A percentile compares a stretch with the other conserved stretches of the same genome.
Evolutionary conservation across 2,797 vertebrate genomes (phyloP).

Genomic region (Simalia tracyae): DNA sequence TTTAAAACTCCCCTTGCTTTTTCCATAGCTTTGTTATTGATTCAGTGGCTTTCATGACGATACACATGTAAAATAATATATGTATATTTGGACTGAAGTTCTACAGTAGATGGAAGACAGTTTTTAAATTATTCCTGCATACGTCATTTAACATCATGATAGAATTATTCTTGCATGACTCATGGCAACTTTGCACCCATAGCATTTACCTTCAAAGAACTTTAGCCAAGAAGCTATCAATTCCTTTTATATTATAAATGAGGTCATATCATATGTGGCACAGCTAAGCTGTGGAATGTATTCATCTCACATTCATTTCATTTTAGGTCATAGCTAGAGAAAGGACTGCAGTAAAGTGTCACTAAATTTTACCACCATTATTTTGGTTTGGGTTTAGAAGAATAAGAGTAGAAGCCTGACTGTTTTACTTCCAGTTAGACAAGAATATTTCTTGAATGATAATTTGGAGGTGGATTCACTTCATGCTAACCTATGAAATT

Average conservation of each 20-base stretch:
- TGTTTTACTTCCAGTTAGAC: neutral
- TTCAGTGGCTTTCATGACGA: neutral
- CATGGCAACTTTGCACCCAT: neutral
- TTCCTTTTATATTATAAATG: slow-evolving; percentile 9
- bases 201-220: slow-evolving; percentile 6
- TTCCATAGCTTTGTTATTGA: neutral
- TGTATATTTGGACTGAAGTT: neutral
- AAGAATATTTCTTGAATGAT: neutral
- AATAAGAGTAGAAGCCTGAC: neutral
- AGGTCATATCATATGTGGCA: neutral
- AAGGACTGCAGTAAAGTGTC: neutral
- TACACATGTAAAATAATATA: neutral
- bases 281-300: neutral
- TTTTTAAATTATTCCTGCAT: neutral
- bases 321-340: neutral
- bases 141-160: neutral
- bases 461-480: neutral
- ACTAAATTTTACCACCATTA: neutral
- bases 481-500: neutral
- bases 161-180: neutral
- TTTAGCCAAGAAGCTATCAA: neutral
- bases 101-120: neutral
- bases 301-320: slow-evolving; percentile 2
- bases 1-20: neutral
- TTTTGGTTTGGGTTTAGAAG: neutral